phyloP scores from a whole-genome alignment of 2,797 vertebrate species.

The Alcedo atthis region DNA sequence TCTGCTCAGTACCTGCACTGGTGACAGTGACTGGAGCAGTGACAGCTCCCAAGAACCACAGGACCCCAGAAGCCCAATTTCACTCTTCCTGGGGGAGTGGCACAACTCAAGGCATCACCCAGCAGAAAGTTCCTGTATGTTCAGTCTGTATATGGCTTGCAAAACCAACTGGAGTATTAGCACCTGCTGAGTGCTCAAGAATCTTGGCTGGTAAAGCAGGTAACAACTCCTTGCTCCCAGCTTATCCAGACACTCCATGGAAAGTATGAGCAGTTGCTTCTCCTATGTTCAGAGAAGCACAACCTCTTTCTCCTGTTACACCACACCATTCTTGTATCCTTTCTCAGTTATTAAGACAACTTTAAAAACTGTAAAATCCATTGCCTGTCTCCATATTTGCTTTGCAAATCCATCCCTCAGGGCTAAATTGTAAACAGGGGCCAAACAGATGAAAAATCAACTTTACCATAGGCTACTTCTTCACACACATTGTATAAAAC shows the following conservation, averaged over 20 bases:
- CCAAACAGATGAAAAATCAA: background rate
- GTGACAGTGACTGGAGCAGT: background rate
- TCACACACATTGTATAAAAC: background rate
- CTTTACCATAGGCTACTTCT: background rate
- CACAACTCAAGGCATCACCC: accelerated
- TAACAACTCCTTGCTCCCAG: background rate
- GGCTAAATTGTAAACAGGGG: background rate
- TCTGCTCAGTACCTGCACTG: accelerated
- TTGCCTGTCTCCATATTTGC: background rate
- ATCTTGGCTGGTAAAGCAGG: background rate
- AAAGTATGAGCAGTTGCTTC: background rate
- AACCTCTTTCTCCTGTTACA: background rate
- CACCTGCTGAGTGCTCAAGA: background rate
- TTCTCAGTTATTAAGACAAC: background rate
- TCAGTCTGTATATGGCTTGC: background rate
- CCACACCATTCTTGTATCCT: background rate
- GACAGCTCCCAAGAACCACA: background rate
- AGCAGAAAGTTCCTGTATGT: background rate
- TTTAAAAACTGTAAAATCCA: background rate
- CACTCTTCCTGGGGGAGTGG: background rate
- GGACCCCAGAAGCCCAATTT: accelerated
- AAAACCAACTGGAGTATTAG: background rate
- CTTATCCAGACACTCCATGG: background rate
- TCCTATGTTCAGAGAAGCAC: background rate
- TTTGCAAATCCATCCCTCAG: background rate